Percentiles rank a stretch among this genome's conserved stretches.
Conservation (phyloP, 1,140 invertebrate genomes). For the Cydia splendana region DNA sequence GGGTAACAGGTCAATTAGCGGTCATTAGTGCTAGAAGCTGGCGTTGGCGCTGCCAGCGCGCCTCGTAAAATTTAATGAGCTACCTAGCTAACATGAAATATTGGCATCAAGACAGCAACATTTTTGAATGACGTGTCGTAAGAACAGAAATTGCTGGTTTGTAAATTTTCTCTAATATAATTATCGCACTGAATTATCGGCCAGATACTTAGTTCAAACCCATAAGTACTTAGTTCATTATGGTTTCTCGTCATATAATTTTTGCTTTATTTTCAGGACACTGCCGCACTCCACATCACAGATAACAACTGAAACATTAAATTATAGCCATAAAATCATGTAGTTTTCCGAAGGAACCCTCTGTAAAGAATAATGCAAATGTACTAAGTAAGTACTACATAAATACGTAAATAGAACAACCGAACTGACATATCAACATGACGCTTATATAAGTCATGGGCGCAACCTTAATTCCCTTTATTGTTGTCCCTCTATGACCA, state of each 20-base stretch:
- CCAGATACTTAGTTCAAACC: too few relatives aligned
- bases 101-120: background rate
- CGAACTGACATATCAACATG: background rate
- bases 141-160: too few relatives aligned
- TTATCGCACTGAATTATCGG: too few relatives aligned
- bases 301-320: slow-evolving; percentile 54
- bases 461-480: too few relatives aligned
- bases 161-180: too few relatives aligned
- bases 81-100: background rate
- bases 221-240: too few relatives aligned
- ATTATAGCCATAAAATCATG: background rate
- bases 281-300: slow-evolving; percentile 71
- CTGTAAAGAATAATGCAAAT: background rate
- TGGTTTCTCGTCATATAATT: too few relatives aligned
- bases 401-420: background rate
- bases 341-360: too few relatives aligned
- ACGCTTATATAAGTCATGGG: background rate
- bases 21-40: slow-evolving; percentile 11
- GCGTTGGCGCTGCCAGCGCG: background rate
- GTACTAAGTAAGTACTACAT: background rate
- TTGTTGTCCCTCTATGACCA: too few relatives aligned
- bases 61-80: slow-evolving; percentile 13
- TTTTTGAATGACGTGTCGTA: background rate
- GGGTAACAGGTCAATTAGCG: slow-evolving; percentile 13
- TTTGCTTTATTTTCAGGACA: slow-evolving; percentile 59